A percentile compares a stretch with the other conserved stretches of the same genome.
These are phyloP conservation scores for Timema podura DNA, from an alignment of 2,888 invertebrate genomes.

Conservation along the genomic window DNA sequence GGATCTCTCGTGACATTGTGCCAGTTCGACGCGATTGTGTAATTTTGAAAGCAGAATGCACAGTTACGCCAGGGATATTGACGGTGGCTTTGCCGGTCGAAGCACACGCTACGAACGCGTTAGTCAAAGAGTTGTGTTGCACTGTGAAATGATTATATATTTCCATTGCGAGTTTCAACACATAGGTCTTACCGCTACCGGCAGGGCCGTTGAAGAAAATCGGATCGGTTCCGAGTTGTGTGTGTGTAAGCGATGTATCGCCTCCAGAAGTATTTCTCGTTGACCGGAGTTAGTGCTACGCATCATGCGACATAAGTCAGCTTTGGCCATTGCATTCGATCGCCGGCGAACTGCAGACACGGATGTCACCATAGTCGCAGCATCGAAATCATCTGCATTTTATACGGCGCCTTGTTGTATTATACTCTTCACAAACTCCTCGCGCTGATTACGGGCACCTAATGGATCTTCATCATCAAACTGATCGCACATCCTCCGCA, in stretches of 20 bases:
- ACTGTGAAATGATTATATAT: background rate
- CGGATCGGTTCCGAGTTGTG: background rate
- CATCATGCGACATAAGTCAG: constrained; percentile 23
- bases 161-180: constrained; percentile 5
- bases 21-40: constrained; percentile 2
- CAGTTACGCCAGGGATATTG: background rate
- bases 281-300: constrained; percentile 20
- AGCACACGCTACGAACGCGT: background rate
- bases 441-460: background rate
- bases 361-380: background rate
- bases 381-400: constrained; percentile 11
- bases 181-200: constrained; percentile 1
- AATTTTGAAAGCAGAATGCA: constrained; percentile 5
- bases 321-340: constrained; percentile 19
- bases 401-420: background rate
- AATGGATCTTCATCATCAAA: constrained; percentile 7
- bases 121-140: constrained; percentile 1
- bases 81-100: no score
- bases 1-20: constrained; percentile 7
- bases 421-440: constrained; percentile 8
- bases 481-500: constrained; percentile 1
- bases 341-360: background rate
- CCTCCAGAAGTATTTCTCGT: constrained; percentile 9
- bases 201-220: background rate
- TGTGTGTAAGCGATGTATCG: background rate